Evolutionary conservation across 2,113 vertebrate genomes (phyloP), one percentile per base, ranked within the genome.

Genomic region (Antigone vipio): DNA sequence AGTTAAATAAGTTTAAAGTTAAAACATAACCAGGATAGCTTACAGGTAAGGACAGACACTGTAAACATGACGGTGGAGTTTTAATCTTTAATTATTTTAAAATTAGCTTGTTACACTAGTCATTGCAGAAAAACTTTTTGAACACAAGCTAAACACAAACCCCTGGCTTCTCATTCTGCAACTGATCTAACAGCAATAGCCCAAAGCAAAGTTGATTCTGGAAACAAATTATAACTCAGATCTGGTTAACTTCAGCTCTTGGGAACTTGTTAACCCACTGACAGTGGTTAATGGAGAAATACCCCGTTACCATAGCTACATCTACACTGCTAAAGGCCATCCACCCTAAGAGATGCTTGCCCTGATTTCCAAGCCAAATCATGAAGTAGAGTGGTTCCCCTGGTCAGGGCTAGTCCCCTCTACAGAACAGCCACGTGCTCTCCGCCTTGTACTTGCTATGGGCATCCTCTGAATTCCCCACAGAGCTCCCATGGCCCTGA

Each of bases 381-480:
- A 42, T 8, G 8, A 35, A 71, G 30, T 29, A 27, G 18, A 88
- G 52, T 52, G 40, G 23, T 40, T 3, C 6, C 14, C 11, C 10
- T 60, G 30, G 5, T 3, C 8, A 2, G 45, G 45, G 34, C 23
- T 68, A 27, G 21, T 38, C 50, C 17, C 32, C 42, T 47, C 64
- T 63, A 29, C n/a, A 75, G 30, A 85, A 63, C 1, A 1, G 35
- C 30, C 13, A 1, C 1, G 0, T 59, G 7, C 53, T 50, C 30
- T 68, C 53, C 60, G 53, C 40, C 32, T n/a, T 1, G 0, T 67
- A 18, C 45, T 83, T 3, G 0, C 49, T 12, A 47, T 44, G 30
- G 26, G 22, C 4, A 32, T 69, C 73, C 34, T 77, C 35, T 15
- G 1, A 55, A 38, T 30, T 72, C 24, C 55, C 16, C 47, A 11